Base-by-base conservation (phyloP, 2,797 vertebrate genomes). In the Gymnodraco acuticeps region DNA sequence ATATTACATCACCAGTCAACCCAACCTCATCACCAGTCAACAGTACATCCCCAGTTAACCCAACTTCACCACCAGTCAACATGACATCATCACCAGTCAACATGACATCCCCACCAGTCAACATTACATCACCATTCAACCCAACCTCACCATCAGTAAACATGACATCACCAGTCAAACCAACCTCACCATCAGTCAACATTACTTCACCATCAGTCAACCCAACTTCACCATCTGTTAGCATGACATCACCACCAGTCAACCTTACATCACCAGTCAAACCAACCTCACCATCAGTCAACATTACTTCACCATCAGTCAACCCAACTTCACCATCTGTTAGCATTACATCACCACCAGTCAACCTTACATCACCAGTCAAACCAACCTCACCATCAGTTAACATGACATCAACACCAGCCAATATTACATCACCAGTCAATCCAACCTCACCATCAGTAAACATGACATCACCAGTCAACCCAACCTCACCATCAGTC, bases 321-420 rank as follows among this genome's bases (percentile, higher is more conserved):
- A 20, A 20, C 2, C 1, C 3, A 4, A 64, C 46, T 0, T 50
- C 47, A 20, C 7, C 27, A 20, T 11, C 23, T 19, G 1, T 38
- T 3, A 14, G 19, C 5, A 38, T 14, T 8, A 63, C 8, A 14
- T 62, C 60, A 31, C 2, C 9, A 12, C 9, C 15, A 12, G 1
- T 47, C 27, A n/a, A n/a, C 9, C 2, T 13, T 1, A 63, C 42
- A 1, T 56, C 54, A 4, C 5, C 46, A 0, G 11, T 3, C 42
- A 20, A 33, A 1, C 19, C 3, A 5, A 58, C n/a, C 0, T 15
- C 42, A 46, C 0, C 13, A 1, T 4, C 1, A 10, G 3, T 3
- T 1, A 17, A 27, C 17, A 19, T 17, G 2, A 47, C 33, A 2
- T 12, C 27, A 23, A n/a, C n/a, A n/a, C 3, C 41, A 15, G 2